phyloP scores from a whole-genome alignment of 2,113 vertebrate genomes.

The Gymnarchus niloticus region DNA sequence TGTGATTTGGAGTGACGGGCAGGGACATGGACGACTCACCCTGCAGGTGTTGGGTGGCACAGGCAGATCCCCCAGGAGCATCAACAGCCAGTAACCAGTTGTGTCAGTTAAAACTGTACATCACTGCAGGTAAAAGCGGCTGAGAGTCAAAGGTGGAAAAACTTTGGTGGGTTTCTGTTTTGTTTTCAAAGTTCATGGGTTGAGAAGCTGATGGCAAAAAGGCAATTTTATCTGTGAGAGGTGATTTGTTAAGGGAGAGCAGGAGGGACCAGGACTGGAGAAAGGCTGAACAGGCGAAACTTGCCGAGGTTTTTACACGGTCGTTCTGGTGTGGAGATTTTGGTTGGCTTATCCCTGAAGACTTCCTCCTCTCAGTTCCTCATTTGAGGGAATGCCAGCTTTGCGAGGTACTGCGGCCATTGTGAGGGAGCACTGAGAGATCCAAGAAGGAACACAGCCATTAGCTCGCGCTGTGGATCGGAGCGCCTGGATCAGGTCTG shows the following conservation, averaged over 20 bases:
- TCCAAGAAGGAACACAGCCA: not conserved
- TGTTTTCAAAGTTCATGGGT: too few relatives aligned
- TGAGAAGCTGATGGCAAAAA: not conserved
- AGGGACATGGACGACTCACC: not conserved
- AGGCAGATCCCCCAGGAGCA: not conserved
- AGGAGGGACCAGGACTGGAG: too few relatives aligned
- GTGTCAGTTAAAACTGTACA: not conserved
- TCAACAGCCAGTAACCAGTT: not conserved
- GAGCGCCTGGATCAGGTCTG: not conserved
- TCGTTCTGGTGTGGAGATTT: not conserved
- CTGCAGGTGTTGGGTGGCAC: not conserved
- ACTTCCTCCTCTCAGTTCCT: constrained; percentile 11
- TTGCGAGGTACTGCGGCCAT: not conserved
- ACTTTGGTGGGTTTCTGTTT: not conserved
- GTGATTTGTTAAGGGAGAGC: too few relatives aligned
- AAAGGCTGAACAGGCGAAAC: too few relatives aligned
- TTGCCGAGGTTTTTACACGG: not conserved
- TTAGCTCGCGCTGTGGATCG: not conserved
- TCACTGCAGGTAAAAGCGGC: not conserved
- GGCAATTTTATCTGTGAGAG: not conserved
- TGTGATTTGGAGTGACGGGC: not conserved
- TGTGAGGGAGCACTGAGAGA: not conserved
- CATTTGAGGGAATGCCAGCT: not conserved
- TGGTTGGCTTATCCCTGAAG: not conserved
- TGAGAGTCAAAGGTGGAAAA: not conserved